Evolutionary conservation across 2,888 invertebrate species (phyloP), one percentile per base, ranked within the genome.

Genomic region (Melolontha melolontha): DNA sequence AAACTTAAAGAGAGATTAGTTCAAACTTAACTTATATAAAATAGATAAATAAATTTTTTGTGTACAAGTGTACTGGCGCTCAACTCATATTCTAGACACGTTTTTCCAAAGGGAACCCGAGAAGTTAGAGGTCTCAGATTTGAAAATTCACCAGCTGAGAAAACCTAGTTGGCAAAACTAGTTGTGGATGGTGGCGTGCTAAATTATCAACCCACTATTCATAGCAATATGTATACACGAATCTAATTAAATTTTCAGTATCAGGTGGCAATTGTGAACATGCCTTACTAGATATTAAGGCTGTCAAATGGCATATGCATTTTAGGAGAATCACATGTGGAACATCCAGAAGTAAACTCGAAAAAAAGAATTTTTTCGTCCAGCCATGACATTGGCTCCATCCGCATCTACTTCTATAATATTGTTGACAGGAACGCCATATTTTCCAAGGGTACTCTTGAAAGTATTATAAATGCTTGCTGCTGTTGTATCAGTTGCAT

Each of bases 321-420:
- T 29, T 55, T 11, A 74, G 34, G 6, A 73, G 16, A 11, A 72
- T 52, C 11, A 62, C 50, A 62, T 65, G 12, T 10, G 68, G 67
- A 17, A 55, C 51, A 16, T 75, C 70, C 16, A 17, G 5, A 44
- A 63, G 54, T 11, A 75, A 50, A 16, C 50, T 54, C 14, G 69
- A 65, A 69, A 67, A 64, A 75, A 71, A 2, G 66, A 72, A 64
- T 74, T 72, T n/a, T 68, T 50, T 22, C 22, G 14, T n/a, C 72
- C 73, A 11, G 68, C 67, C 74, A 75, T 75, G 11, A 72, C 71
- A 39, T 42, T 54, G 8, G 74, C 74, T n/a, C 73, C 73, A 69
- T 74, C 71, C 39, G 51, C 69, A 29, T 71, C 69, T 12, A 68
- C 22, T 11, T 16, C 50, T 11, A 50, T 17, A 50, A 50, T 50